A percentile compares a stretch with the other conserved stretches of the same genome.
Evolutionary conservation across 2,113 vertebrate species (phyloP).

Genomic region (Phoxinus phoxinus): DNA sequence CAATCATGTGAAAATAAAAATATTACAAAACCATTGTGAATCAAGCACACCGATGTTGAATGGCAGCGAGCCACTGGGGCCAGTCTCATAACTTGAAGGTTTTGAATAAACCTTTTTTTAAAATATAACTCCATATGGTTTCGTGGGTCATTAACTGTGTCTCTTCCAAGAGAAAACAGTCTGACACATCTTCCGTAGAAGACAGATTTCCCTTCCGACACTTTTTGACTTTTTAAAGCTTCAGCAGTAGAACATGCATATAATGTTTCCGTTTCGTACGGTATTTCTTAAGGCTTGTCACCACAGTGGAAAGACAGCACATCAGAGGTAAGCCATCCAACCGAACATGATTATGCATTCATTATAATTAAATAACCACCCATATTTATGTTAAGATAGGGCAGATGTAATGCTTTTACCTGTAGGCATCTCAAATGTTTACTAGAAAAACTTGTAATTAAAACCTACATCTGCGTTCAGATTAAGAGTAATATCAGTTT

Average conservation of each 20-base stretch:
- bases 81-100: background rate
- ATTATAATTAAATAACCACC: slow-evolving; percentile 53
- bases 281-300: slow-evolving; percentile 16
- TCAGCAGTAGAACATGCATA: slow-evolving; percentile 3
- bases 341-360: slow-evolving; percentile 56
- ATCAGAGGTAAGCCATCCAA: slow-evolving; percentile 30
- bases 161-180: slow-evolving; percentile 13
- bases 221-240: slow-evolving; percentile 67
- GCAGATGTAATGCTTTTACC: slow-evolving; percentile 62
- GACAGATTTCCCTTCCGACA: slow-evolving; percentile 39
- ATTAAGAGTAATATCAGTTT: slow-evolving; percentile 71
- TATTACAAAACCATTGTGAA: slow-evolving; percentile 28
- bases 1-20: slow-evolving; percentile 41
- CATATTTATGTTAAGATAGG: slow-evolving; percentile 53
- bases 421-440: slow-evolving; percentile 69
- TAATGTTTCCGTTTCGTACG: background rate
- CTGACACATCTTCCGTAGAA: background rate
- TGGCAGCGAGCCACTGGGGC: slow-evolving; percentile 8
- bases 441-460: slow-evolving; percentile 69
- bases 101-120: slow-evolving; percentile 55
- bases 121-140: slow-evolving; percentile 53
- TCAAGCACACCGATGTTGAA: slow-evolving; percentile 28
- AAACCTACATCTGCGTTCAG: slow-evolving; percentile 70
- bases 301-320: slow-evolving; percentile 36
- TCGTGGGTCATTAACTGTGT: slow-evolving; percentile 68